These are phyloP conservation scores for Hypomesus transpacificus DNA, from an alignment of 2,113 vertebrate species.

Conservation along the genomic window DNA sequence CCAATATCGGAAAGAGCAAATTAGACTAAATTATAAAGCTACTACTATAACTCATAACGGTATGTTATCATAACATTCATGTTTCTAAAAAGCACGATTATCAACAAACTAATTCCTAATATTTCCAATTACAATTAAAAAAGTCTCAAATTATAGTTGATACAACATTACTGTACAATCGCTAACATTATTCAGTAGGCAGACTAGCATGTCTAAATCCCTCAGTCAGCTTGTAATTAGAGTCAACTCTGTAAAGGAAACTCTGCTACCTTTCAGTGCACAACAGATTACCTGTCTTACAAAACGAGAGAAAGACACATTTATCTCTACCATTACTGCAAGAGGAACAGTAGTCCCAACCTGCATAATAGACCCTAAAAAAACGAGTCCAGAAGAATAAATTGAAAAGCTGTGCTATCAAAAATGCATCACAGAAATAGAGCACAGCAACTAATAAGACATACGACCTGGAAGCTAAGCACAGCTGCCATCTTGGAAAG, in stretches of 20 bases:
- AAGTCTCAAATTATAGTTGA: constrained; percentile 87
- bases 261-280: constrained; percentile 69
- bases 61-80: constrained; percentile 74
- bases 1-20: constrained; percentile 78
- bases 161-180: constrained; percentile 94
- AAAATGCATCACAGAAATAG: constrained; percentile 72
- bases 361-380: constrained; percentile 58
- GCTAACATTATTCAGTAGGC: constrained; percentile 81
- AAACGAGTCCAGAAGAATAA: constrained; percentile 56
- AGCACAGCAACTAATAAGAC: constrained; percentile 72
- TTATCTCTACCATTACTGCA: constrained; percentile 62
- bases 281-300: constrained; percentile 71
- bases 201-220: constrained; percentile 73
- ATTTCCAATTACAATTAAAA: constrained; percentile 70
- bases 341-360: constrained; percentile 50
- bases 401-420: constrained; percentile 60
- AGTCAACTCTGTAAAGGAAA: constrained; percentile 65
- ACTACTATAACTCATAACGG: constrained; percentile 65
- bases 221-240: constrained; percentile 65
- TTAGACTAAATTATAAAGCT: constrained; percentile 51
- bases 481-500: constrained; percentile 77
- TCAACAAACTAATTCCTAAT: constrained; percentile 75
- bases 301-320: constrained; percentile 63
- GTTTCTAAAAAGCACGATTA: constrained; percentile 82
- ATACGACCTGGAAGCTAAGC: constrained; percentile 73